Percentiles rank a stretch among this genome's conserved stretches.
These are phyloP conservation scores for Oreochromis niloticus DNA, from an alignment of 2,113 vertebrate species.

Conservation along the genomic window DNA sequence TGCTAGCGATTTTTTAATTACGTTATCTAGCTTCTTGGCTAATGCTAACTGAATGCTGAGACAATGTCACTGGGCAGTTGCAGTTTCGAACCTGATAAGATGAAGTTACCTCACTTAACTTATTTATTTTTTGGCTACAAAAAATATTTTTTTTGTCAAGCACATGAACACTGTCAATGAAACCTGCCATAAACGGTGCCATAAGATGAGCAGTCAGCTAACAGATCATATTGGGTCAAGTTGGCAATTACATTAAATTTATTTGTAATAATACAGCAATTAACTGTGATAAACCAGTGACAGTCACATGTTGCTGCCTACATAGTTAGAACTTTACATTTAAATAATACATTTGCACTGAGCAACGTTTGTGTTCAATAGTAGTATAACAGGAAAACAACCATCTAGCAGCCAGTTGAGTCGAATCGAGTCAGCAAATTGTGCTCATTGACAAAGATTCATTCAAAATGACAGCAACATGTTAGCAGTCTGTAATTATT, in stretches of 20 bases:
- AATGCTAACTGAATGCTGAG: not conserved
- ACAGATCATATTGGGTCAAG: not conserved
- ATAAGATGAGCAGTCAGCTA: accelerated
- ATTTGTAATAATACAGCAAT: not conserved
- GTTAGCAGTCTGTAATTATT: not conserved
- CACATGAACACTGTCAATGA: not conserved
- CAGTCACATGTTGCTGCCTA: not conserved
- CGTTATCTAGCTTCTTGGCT: not conserved
- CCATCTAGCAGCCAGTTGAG: not conserved
- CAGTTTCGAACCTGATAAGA: accelerated
- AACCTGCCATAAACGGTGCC: not conserved
- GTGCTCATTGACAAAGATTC: not conserved
- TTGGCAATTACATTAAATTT: not conserved
- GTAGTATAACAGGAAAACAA: not conserved
- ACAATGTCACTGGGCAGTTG: not conserved
- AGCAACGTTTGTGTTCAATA: not conserved
- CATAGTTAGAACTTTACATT: not conserved
- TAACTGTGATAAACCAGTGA: not conserved
- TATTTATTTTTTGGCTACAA: not conserved
- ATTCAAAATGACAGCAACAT: not conserved
- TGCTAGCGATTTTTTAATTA: not conserved
- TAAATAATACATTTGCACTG: not conserved
- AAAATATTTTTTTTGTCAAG: not conserved
- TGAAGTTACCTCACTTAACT: not conserved
- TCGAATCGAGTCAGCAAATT: not conserved